A percentile compares a stretch with the other conserved stretches of the same genome.
Conservation (phyloP, 2,888 invertebrate species). For the Marronus borbonicus region DNA sequence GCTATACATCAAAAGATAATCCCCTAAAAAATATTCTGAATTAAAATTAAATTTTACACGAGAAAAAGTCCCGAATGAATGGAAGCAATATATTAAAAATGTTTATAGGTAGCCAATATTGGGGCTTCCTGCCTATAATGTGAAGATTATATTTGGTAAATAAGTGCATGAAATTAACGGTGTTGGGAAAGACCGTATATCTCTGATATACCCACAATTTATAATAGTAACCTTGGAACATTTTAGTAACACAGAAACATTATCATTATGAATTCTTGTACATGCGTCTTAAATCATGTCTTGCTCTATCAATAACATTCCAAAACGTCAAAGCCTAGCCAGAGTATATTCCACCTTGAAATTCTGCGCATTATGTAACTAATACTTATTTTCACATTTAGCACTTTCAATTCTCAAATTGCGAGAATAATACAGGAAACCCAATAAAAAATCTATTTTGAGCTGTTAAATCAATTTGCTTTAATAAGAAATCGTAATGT, state of each 20-base stretch:
- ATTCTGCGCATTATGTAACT: constrained; percentile 1
- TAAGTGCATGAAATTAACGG: no score
- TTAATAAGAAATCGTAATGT: neutral
- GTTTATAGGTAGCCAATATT: no score
- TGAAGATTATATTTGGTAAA: no score
- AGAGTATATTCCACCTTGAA: constrained; percentile 3
- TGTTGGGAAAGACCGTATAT: no score
- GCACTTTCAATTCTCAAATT: neutral
- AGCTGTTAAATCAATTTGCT: neutral
- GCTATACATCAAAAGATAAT: no score
- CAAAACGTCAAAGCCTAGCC: neutral
- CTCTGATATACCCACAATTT: no score
- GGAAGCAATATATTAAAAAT: no score
- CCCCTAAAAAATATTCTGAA: no score
- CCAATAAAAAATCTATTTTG: constrained; percentile 15
- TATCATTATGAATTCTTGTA: neutral
- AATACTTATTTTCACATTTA: neutral
- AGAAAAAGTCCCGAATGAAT: no score
- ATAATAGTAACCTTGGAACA: constrained; percentile 1
- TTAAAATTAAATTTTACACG: no score
- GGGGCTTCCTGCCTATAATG: no score
- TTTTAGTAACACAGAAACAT: neutral
- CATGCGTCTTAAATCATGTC: constrained; percentile 1
- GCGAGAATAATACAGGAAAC: neutral
- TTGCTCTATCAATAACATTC: constrained; percentile 1